Evolutionary conservation across 1,140 invertebrate species (phyloP).

Genomic region (Sycophila sp.): DNA sequence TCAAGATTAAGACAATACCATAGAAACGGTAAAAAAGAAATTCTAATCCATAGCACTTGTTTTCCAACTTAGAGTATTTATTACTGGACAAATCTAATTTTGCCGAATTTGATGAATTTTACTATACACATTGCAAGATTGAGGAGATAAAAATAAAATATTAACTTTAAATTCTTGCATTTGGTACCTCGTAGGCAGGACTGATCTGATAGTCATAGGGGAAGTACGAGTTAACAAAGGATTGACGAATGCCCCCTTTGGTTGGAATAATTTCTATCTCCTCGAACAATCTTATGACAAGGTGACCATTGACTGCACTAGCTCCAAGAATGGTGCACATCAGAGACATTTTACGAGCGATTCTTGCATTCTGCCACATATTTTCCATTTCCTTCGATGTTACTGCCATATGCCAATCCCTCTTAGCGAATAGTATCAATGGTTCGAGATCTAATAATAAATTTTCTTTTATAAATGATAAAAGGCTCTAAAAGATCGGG

Average conservation of each 20-base stretch:
- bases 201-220: not conserved
- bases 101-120: too few species aligned
- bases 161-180: too few species aligned
- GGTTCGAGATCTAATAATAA: not conserved
- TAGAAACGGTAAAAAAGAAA: too few species aligned
- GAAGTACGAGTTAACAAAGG: conserved; percentile 3
- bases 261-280: not conserved
- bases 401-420: not conserved
- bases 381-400: not conserved
- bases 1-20: too few species aligned
- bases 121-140: too few species aligned
- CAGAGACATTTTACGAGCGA: not conserved
- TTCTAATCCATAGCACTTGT: too few species aligned
- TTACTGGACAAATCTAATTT: too few species aligned
- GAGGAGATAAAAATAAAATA: too few species aligned
- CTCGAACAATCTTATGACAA: not conserved
- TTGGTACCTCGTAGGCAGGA: conserved; percentile 19
- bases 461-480: not conserved
- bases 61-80: too few species aligned
- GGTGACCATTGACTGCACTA: not conserved
- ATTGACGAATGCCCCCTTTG: not conserved
- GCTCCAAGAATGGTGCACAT: not conserved
- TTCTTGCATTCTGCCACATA: not conserved
- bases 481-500: not conserved
- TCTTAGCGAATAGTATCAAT: not conserved